These are phyloP conservation scores for Ia io DNA, from an alignment of 2,113 vertebrate genomes.

Conservation along the genomic window DNA sequence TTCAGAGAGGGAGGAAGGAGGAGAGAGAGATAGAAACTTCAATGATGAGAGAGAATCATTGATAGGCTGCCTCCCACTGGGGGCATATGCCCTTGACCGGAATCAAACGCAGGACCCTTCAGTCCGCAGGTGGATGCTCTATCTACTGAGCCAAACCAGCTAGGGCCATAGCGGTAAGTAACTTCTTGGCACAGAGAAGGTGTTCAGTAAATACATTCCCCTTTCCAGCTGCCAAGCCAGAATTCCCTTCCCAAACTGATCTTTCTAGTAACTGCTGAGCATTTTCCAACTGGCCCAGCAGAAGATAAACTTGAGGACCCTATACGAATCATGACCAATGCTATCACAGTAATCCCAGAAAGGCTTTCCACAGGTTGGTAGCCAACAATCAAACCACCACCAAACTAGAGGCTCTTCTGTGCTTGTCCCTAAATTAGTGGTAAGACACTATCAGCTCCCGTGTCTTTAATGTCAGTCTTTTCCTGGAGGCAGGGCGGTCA, in stretches of 20 bases:
- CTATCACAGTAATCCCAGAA: neutral
- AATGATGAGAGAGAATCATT: too few species aligned
- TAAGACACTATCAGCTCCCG: neutral
- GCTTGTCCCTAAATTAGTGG: neutral
- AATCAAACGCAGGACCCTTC: too few species aligned
- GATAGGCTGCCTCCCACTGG: too few species aligned
- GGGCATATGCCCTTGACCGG: too few species aligned
- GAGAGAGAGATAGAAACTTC: too few species aligned
- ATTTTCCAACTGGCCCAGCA: conserved; percentile 34
- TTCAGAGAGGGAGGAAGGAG: too few species aligned
- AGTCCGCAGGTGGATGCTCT: too few species aligned
- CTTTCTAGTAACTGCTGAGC: conserved; percentile 37
- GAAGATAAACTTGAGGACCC: neutral
- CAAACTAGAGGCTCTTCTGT: neutral
- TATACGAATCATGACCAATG: neutral
- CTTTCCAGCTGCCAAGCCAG: neutral
- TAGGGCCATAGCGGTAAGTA: neutral
- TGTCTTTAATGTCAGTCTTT: neutral
- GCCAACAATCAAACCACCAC: neutral
- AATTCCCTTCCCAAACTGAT: neutral
- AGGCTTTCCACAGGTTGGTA: neutral
- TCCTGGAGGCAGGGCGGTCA: neutral
- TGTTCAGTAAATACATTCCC: conserved; percentile 1
- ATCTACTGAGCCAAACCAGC: too few species aligned
- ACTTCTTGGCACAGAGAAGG: conserved; percentile 29